Conservation (phyloP, 2,888 invertebrate genomes). For the Spicauda simplicius region DNA sequence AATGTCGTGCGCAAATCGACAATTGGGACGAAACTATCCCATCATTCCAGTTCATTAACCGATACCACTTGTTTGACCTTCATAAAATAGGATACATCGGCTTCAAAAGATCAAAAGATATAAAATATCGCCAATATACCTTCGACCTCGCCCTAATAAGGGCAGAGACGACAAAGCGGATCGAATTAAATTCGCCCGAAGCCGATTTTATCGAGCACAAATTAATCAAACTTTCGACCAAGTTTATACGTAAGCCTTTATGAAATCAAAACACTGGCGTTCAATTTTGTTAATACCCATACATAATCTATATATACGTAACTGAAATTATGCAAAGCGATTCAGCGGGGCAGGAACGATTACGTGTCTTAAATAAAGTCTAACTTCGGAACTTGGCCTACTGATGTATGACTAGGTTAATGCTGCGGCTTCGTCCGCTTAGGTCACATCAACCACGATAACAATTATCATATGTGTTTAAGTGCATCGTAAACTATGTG, state of each 20-base stretch:
- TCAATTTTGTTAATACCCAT: slow-evolving; percentile 20
- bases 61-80: background rate
- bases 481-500: too few relatives aligned
- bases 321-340: slow-evolving; percentile 20
- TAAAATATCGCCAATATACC: slow-evolving; percentile 5
- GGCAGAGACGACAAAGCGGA: slow-evolving; percentile 14
- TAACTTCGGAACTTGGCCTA: background rate
- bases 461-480: too few relatives aligned
- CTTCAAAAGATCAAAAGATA: slow-evolving; percentile 5
- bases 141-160: slow-evolving; percentile 7
- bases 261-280: slow-evolving; percentile 41
- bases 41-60: background rate
- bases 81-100: background rate
- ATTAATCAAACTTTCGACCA: slow-evolving; percentile 47
- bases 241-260: slow-evolving; percentile 46
- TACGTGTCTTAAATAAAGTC: slow-evolving; percentile 3
- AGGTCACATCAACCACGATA: too few relatives aligned
- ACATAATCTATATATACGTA: slow-evolving; percentile 23
- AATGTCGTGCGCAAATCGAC: background rate
- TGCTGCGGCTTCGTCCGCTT: too few relatives aligned
- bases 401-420: too few relatives aligned
- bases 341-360: slow-evolving; percentile 3
- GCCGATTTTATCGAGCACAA: slow-evolving; percentile 45
- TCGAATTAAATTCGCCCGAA: slow-evolving; percentile 24
- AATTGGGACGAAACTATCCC: background rate